A percentile compares a stretch with the other conserved stretches of the same genome.
phyloP scores from a whole-genome alignment of 1,140 invertebrate genomes.

The Dolichoris vasculosae region DNA sequence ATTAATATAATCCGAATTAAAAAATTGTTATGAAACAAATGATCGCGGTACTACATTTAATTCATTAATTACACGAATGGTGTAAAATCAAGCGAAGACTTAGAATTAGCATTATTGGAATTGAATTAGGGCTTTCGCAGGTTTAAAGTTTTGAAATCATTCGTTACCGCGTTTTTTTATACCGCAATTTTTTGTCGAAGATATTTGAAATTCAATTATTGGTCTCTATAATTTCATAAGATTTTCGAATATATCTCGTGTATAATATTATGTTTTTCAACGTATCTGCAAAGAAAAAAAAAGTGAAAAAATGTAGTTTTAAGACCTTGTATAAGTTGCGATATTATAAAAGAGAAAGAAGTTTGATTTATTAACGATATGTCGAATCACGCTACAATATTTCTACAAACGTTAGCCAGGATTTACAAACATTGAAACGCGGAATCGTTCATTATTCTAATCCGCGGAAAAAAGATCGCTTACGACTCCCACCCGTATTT shows the following conservation, averaged over 20 bases:
- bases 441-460: slow-evolving; percentile 12
- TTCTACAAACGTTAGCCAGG: background rate
- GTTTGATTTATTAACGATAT: slow-evolving; percentile 44
- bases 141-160: too few relatives aligned
- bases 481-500: background rate
- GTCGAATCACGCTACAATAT: slow-evolving; percentile 13
- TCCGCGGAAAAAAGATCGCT: slow-evolving; percentile 42
- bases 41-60: too few relatives aligned
- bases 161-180: background rate
- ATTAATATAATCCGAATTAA: too few relatives aligned
- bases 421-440: slow-evolving; percentile 19
- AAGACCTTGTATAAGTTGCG: background rate
- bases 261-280: background rate
- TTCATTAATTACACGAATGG: too few relatives aligned
- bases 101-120: too few relatives aligned
- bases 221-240: background rate
- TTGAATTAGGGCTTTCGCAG: too few relatives aligned
- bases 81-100: too few relatives aligned
- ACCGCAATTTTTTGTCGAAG: background rate
- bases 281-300: background rate
- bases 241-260: background rate
- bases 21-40: too few relatives aligned
- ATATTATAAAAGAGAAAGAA: background rate
- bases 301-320: background rate
- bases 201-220: background rate